These are phyloP conservation scores for Genyomyrus donnyi DNA, from an alignment of 2,113 vertebrate species.

Conservation along the genomic window DNA sequence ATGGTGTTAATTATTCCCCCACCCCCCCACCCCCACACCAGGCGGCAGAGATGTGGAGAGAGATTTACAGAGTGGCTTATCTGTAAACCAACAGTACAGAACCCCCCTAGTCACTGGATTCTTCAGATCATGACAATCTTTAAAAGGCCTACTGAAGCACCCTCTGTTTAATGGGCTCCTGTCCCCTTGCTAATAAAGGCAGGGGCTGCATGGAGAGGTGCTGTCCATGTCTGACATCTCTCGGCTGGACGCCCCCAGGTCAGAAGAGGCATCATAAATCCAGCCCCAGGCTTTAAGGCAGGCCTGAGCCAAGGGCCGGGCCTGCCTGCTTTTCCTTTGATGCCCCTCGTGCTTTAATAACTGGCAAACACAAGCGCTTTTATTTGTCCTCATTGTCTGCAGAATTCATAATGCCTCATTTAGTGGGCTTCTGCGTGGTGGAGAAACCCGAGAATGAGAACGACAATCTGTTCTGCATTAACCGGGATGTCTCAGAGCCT, in stretches of 20 bases:
- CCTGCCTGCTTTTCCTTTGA: constrained; percentile 69
- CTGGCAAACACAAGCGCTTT: constrained; percentile 70
- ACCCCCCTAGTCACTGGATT: constrained; percentile 21
- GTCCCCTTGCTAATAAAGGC: constrained; percentile 67
- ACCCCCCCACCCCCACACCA: background rate
- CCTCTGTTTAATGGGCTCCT: constrained; percentile 40
- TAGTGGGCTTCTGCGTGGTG: constrained; percentile 59
- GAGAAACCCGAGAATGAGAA: constrained; percentile 51
- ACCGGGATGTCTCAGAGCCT: constrained; percentile 67
- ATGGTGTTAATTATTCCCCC: background rate
- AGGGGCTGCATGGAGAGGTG: constrained; percentile 62
- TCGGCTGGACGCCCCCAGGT: constrained; percentile 66
- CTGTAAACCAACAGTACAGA: constrained; percentile 23
- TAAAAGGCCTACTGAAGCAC: constrained; percentile 43
- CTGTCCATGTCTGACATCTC: constrained; percentile 75
- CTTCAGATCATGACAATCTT: constrained; percentile 38
- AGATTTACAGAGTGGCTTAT: constrained; percentile 5
- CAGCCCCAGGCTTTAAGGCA: constrained; percentile 60
- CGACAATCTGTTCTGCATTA: constrained; percentile 82
- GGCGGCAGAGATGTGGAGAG: background rate
- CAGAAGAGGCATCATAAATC: constrained; percentile 77
- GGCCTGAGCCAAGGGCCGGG: constrained; percentile 64
- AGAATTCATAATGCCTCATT: constrained; percentile 68
- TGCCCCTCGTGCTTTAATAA: constrained; percentile 72
- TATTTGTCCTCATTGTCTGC: constrained; percentile 75